Base-by-base conservation (phyloP, 2,888 invertebrate genomes). In the Atherix ibis region DNA sequence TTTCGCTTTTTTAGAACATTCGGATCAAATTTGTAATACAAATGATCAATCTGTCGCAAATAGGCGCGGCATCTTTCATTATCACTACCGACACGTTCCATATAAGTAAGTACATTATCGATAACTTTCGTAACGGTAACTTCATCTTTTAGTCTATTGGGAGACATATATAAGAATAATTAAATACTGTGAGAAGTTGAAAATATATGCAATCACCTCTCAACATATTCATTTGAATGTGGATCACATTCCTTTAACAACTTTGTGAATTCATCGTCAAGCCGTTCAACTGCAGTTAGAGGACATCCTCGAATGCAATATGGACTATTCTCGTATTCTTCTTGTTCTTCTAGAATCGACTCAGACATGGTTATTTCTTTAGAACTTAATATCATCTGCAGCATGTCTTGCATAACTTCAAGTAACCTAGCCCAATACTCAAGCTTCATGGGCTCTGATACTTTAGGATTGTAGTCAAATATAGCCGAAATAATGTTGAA, bases 251-350 rank as follows among this genome's bases (percentile, higher is more conserved):
- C 92, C 57, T 98, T 98, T 31, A 99, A 65, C 46, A 99, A 71
- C 58, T 98, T 98, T 1, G 79, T 89, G 53, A 95, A 95, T 58
- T 99, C 98, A 53, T 95, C 95, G 54, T 97, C 97, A 43, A 98
- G 70, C 36, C 94, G 72, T 56, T 98, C 97, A 1, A 97, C 76
- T 4, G 92, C 77, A 0, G 97, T 91, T 32, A 98, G 64, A 2
- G 92, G 73, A 52, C 95, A 97, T 1, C 97, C 97, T 19, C 91
- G 76, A 1, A 88, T 73, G 39, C 69, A 70, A 50, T 66, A 87
- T 0, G 83, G 84, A 0, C 76, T 48, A 1, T 72, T 71, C 16
- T 76, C 75, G 26, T 84, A 75, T 44, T 77, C 74, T 54, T 95
- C 95, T 29, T 71, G 73, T 43, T 95, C 95, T 53, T 95, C 95